Percentiles rank a stretch among this genome's conserved stretches.
Evolutionary conservation across 2,797 vertebrate genomes (phyloP).

Genomic region (Sebastes elongatus): DNA sequence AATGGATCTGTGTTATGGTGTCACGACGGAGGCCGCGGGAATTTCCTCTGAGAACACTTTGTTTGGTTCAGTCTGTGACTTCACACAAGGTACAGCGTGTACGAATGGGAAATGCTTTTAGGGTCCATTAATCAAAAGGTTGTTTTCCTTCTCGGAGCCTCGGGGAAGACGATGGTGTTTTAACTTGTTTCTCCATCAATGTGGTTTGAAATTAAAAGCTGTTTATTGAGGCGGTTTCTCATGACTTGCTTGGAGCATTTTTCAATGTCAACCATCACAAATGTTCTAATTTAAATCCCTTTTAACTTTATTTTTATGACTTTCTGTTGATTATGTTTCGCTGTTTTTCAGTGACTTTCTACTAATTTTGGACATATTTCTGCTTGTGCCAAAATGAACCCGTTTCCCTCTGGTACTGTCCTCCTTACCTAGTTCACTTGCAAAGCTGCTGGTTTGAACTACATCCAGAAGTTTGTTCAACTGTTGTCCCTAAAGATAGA

Average conservation of each 20-base stretch:
- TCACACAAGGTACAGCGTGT: slow-evolving; percentile 16
- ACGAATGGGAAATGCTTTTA: slow-evolving; percentile 6
- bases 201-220: background rate
- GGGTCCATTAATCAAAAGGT: background rate
- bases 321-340: background rate
- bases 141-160: background rate
- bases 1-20: slow-evolving; percentile 23
- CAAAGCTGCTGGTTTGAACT: background rate
- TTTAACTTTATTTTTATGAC: background rate
- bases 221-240: background rate
- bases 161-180: background rate
- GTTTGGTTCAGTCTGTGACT: slow-evolving; percentile 42
- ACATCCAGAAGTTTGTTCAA: background rate
- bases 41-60: slow-evolving; percentile 41
- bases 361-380: slow-evolving; percentile 22
- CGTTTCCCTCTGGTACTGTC: slow-evolving; percentile 44
- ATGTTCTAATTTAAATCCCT: background rate
- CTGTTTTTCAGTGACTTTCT: slow-evolving; percentile 7
- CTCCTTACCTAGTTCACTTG: slow-evolving; percentile 48
- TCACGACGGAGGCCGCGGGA: background rate
- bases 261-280: background rate
- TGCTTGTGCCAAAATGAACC: slow-evolving; percentile 11
- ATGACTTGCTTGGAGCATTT: background rate
- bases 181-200: background rate
- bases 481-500: background rate